These are phyloP conservation scores for Crepidodera aurea DNA, from an alignment of 2,888 invertebrate species.

Conservation along the genomic window DNA sequence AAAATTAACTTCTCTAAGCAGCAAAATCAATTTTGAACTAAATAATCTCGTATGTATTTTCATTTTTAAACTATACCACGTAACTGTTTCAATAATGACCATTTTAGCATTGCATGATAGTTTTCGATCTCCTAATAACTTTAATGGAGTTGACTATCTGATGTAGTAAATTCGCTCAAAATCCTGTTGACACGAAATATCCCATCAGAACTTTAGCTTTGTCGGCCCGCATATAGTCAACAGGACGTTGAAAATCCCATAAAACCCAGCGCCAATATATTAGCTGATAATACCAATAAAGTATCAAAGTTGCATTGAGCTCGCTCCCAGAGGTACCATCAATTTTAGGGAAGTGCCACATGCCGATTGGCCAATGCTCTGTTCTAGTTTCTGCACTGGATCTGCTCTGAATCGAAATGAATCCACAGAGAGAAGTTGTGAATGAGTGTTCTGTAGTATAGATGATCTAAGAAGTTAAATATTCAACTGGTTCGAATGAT, in stretches of 20 bases:
- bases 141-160: neutral
- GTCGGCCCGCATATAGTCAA: constrained; percentile 23
- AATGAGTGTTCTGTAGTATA: neutral
- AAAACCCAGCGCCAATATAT: constrained; percentile 29
- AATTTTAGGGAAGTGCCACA: constrained; percentile 39
- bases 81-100: neutral
- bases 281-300: constrained; percentile 43
- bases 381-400: constrained; percentile 18
- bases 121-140: neutral
- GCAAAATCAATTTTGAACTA: too few relatives aligned
- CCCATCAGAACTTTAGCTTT: neutral
- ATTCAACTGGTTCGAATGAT: neutral
- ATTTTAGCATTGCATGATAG: neutral
- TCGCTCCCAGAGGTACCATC: constrained; percentile 43
- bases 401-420: constrained; percentile 37
- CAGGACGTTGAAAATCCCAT: constrained; percentile 26
- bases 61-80: too few relatives aligned
- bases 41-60: too few relatives aligned
- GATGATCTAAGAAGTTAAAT: neutral
- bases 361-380: constrained; percentile 33
- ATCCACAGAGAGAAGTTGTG: constrained; percentile 17
- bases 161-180: neutral
- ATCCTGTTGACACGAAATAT: neutral
- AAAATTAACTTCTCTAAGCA: too few relatives aligned
- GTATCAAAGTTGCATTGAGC: constrained; percentile 46